Conservation (phyloP, 1,140 invertebrate genomes). For the Ips nitidus region DNA sequence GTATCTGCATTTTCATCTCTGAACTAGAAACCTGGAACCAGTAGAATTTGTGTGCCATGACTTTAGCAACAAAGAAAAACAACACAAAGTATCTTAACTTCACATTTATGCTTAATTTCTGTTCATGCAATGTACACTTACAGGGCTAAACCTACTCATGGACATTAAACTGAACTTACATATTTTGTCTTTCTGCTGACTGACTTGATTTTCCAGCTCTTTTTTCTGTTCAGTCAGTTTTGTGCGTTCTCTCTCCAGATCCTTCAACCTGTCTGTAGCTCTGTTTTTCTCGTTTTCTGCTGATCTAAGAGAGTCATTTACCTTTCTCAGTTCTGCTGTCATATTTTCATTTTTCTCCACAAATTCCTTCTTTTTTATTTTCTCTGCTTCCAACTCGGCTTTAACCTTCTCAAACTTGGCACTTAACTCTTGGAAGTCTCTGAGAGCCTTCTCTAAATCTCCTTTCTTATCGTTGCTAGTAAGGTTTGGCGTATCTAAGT, state of each 20-base stretch:
- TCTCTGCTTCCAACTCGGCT: slow-evolving; percentile 54
- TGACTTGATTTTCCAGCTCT: slow-evolving; percentile 59
- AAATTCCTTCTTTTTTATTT: slow-evolving; percentile 57
- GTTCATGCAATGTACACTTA: no score
- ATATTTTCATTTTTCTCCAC: slow-evolving; percentile 56
- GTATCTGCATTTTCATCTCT: no score
- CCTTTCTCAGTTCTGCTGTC: slow-evolving; percentile 54
- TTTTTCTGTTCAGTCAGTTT: slow-evolving; percentile 58
- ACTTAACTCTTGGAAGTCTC: slow-evolving; percentile 43
- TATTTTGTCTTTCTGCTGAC: slow-evolving; percentile 58
- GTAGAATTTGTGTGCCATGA: no score
- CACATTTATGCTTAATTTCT: no score
- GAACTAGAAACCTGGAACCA: no score
- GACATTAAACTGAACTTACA: slow-evolving; percentile 37
- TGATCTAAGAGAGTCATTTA: slow-evolving; percentile 54
- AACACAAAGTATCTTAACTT: no score
- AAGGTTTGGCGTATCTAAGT: slow-evolving; percentile 40
- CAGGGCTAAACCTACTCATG: not conserved
- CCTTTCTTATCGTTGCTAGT: slow-evolving; percentile 46
- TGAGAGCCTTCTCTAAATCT: slow-evolving; percentile 41
- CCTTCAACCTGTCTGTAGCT: slow-evolving; percentile 56
- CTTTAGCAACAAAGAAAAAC: no score
- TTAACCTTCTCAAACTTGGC: slow-evolving; percentile 41
- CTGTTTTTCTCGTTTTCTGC: slow-evolving; percentile 54
- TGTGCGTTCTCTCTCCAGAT: slow-evolving; percentile 54